Base-by-base conservation (phyloP, 37 sponge, comb jelly and placozoan genomes). In the Ianthella basta region DNA sequence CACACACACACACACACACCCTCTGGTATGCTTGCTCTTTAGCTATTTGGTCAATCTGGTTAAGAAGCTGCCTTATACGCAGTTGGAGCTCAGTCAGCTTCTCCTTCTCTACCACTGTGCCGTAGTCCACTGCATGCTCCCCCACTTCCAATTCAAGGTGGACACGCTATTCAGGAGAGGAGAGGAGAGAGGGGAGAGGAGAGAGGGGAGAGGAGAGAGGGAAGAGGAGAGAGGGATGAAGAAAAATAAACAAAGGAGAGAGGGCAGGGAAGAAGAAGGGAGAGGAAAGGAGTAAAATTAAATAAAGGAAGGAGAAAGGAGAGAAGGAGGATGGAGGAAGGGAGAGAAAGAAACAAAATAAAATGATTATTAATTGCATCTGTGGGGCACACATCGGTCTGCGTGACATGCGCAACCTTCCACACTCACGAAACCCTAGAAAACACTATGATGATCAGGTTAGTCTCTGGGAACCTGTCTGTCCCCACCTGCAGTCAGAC, bases 11-110 rank as follows among this genome's bases (percentile, higher is more conserved):
- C 50, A 8, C 50, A 44, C 92, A 65, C 66, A 94, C 92, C 91
- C 99, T 90, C 73, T 98, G 99, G 63, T 98, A 98, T 25, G 87
- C 93, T 59, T 98, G 99, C 80, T 98, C 99, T 83, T 94, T 96
- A 54, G 85, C 88, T 55, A 98, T 98, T 87, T 98, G 99, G 59
- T 96, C 99, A 21, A 96, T 92, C 63, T 98, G 99, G 36, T 98
- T 96, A 57, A 98, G 80, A 33, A 98, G 89, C 86, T 98, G 97
- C 57, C 96, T 84, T 8, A 98, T 81, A 23, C 99, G 72, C 80
- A 98, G 89, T 72, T 98, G 99, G 12, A 98, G 86, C 77, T 98
- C 99, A 56, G 82, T 89, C 85, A 98, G 90, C 82, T 96, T 98
- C 89, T 98, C 96, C 89, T 92, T 98, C 21, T 94, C 95, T 40